These are phyloP conservation scores for Empidonax alnorum DNA, from an alignment of 2,113 vertebrate species.

Conservation along the genomic window DNA sequence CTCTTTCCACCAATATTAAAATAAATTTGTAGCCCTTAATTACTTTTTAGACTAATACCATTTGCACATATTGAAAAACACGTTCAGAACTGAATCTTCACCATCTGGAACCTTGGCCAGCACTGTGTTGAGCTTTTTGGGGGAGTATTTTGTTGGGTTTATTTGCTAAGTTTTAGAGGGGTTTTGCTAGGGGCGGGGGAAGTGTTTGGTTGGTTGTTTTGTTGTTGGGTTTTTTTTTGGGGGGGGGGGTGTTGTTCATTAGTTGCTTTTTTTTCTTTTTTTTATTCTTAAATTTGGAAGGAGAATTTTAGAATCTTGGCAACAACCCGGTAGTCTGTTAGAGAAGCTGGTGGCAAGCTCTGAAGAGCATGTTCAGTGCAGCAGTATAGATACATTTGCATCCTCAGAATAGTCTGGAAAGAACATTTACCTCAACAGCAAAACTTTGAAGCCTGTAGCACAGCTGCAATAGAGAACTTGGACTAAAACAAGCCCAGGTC, in stretches of 20 bases:
- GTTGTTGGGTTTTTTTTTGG: no score
- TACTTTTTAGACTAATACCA: constrained; percentile 21
- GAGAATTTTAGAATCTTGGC: not conserved
- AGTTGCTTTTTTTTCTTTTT: not conserved
- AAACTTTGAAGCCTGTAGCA: not conserved
- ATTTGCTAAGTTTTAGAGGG: not conserved
- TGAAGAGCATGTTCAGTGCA: not conserved
- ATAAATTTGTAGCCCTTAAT: not conserved
- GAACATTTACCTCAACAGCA: not conserved
- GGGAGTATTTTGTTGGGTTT: not conserved
- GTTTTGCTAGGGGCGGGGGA: not conserved
- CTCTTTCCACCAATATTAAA: not conserved
- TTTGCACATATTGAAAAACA: not conserved
- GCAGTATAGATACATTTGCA: fast-evolving
- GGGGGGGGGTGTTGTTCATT: no score
- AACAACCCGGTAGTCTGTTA: not conserved
- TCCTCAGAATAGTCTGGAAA: not conserved
- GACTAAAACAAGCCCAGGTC: not conserved
- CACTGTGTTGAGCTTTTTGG: fast-evolving
- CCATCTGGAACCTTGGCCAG: not conserved
- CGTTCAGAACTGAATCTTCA: not conserved
- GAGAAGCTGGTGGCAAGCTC: not conserved
- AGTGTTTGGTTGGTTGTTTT: no score
- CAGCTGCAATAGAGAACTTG: not conserved
- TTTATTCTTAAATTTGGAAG: not conserved